Percentiles rank a stretch among this genome's conserved stretches.
phyloP scores from a whole-genome alignment of 1,140 invertebrate genomes.

The Nasonia vitripennis region DNA sequence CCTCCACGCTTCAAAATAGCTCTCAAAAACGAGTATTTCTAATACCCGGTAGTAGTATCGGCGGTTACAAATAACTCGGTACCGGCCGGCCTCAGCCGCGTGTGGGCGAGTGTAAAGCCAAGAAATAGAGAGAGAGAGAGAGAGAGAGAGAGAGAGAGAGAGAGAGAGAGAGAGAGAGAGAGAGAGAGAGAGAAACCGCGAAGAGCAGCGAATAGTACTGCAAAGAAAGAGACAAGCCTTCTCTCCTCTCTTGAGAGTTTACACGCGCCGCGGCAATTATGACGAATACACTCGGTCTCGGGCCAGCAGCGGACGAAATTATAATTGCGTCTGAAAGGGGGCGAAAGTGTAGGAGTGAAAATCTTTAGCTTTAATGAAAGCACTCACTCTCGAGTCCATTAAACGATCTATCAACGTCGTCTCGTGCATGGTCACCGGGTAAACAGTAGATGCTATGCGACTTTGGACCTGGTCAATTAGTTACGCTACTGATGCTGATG shows the following conservation, averaged over 20 bases:
- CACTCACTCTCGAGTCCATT: neutral
- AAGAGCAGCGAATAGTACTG: neutral
- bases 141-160: too few relatives aligned
- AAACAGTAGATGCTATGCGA: neutral
- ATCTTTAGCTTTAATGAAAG: constrained; percentile 1
- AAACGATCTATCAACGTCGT: constrained; percentile 43
- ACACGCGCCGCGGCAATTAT: constrained; percentile 32
- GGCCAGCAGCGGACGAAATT: constrained; percentile 46
- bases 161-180: too few relatives aligned
- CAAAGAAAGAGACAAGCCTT: neutral
- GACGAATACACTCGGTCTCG: constrained; percentile 45
- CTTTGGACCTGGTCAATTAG: neutral
- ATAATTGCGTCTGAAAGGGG: neutral
- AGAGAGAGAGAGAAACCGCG: neutral
- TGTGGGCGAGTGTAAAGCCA: too few relatives aligned
- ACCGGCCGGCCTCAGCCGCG: too few relatives aligned
- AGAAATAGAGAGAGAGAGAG: neutral
- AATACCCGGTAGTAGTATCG: too few relatives aligned
- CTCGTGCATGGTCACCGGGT: neutral
- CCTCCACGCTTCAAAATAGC: too few relatives aligned
- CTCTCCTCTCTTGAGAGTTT: constrained; percentile 15
- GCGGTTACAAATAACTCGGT: too few relatives aligned
- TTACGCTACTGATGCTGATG: neutral
- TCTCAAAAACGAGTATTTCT: too few relatives aligned
- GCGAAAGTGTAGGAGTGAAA: neutral